Conservation (phyloP, 2,797 vertebrate genomes). For the Anas bernieri region DNA sequence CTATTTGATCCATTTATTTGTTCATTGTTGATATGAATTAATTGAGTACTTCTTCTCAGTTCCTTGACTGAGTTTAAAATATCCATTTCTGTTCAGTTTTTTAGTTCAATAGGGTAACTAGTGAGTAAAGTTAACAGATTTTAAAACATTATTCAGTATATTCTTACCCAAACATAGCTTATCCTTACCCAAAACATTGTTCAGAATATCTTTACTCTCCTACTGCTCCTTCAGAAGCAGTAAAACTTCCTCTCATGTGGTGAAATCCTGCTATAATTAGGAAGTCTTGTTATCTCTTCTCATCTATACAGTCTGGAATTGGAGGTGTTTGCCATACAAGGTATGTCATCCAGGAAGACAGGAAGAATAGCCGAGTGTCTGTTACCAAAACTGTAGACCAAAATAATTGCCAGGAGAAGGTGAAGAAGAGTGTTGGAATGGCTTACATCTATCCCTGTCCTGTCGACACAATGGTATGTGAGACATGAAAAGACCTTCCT, state of each 20-base stretch:
- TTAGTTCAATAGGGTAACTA: neutral
- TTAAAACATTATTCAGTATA: neutral
- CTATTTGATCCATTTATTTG: neutral
- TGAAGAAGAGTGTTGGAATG: constrained; percentile 76
- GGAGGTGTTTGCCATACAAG: constrained; percentile 84
- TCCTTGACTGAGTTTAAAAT: neutral
- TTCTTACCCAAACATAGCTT: neutral
- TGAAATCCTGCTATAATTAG: neutral
- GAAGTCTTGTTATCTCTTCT: neutral
- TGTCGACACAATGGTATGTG: constrained; percentile 76
- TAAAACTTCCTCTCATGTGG: neutral
- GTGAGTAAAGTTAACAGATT: neutral
- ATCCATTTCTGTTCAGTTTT: neutral
- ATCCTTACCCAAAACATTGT: neutral
- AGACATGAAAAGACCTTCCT: neutral
- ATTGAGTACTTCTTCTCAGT: neutral
- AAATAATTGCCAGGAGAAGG: constrained; percentile 82
- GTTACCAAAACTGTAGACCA: constrained; percentile 83
- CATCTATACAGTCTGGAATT: constrained; percentile 76
- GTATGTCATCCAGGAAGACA: constrained; percentile 80
- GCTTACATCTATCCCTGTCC: constrained; percentile 75
- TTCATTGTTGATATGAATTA: neutral
- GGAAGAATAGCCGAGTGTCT: constrained; percentile 55
- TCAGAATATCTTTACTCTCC: neutral
- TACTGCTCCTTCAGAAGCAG: neutral